Evolutionary conservation across 2,797 vertebrate genomes (phyloP), one percentile per base, ranked within the genome.

Genomic region (Danionella dracula): DNA sequence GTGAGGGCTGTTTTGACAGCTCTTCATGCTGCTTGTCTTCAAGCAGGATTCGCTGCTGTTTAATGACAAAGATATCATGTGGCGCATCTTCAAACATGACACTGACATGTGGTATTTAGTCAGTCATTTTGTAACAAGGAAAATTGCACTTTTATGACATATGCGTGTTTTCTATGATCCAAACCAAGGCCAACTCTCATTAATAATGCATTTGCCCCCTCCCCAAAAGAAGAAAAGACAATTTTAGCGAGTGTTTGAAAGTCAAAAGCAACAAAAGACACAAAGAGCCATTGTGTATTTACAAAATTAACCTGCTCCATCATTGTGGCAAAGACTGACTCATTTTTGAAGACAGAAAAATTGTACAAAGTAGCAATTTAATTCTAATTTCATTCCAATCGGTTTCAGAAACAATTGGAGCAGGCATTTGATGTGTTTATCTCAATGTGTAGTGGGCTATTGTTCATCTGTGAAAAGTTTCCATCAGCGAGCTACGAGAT

Each of bases 41-140:
- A 80, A 71, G 81, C 81, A 69, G 78, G 83, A 87, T 85, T 89
- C 81, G 83, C 83, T 81, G 86, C 86, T 83, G 80, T 84, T 83
- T 63, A 84, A 86, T 82, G 87, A 91, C 90, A 91, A 90, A 90
- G 89, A 90, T 91, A 91, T 90, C 90, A 91, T 91, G 89, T 83
- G 80, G 90, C 76, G 89, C 89, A 83, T 89, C 87, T 90, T 90
- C 86, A 91, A 90, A 91, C 88, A 89, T 82, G 86, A 84, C 76
- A 79, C 81, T 90, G 90, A 89, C 90, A 90, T 83, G 87, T 89
- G 81, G 86, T 85, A 91, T 82, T 91, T 91, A 91, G 86, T 84
- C 86, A 87, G 87, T 90, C 90, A 90, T 82, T 85, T 85, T 79
- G 55, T 83, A 88, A 88, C 83, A 82, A 83, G 86, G 85, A 81